Base-by-base conservation (phyloP, 2,797 vertebrate species). In the Phyllotis vaccarum region DNA sequence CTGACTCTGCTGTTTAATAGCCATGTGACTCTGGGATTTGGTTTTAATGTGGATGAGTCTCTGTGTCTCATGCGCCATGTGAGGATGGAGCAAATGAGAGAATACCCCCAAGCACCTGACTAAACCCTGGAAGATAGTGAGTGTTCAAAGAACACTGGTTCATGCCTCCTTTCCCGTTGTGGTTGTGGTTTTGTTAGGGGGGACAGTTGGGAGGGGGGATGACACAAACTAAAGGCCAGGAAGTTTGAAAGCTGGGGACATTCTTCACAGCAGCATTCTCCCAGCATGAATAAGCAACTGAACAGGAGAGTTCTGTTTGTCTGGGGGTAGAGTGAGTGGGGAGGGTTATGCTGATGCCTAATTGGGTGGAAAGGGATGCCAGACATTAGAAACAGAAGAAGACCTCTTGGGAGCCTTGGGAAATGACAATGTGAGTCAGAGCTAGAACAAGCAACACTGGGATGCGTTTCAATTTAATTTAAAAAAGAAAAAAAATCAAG, bases 341-440 rank as follows among this genome's bases (percentile, higher is more conserved):
- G 52, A 60, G 27, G 58, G 29, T 14, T 40, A 13, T 19, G 46
- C 5, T 40, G 29, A 62, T 31, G 7, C 31, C 81, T 86, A 60
- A 56, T 2, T 37, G 34, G 21, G 6, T 6, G 31, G 27, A 49
- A 22, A 58, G 37, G 46, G 46, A 46, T 46, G 76, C 70, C 72
- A 85, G 54, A 6, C 62, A 40, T 79, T 82, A 68, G 83, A 85
- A 87, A 80, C 29, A 95, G 54, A 93, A 92, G 60, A 74, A 60
- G 52, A n/a, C 54, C 40, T 64, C 76, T 68, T 12, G 19, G 78
- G 37, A 90, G 49, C 56, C 29, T 68, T 90, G 72, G 75, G 31
- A 74, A 62, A 87, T 1, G 34, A 56, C 76, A 34, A 7, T 40
- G 16, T 94, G 89, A 95, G 89, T 93, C 96, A 96, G 80, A 92